Evolutionary conservation across 2,113 vertebrate species (phyloP).

Genomic region (Planiliza haematocheilus): DNA sequence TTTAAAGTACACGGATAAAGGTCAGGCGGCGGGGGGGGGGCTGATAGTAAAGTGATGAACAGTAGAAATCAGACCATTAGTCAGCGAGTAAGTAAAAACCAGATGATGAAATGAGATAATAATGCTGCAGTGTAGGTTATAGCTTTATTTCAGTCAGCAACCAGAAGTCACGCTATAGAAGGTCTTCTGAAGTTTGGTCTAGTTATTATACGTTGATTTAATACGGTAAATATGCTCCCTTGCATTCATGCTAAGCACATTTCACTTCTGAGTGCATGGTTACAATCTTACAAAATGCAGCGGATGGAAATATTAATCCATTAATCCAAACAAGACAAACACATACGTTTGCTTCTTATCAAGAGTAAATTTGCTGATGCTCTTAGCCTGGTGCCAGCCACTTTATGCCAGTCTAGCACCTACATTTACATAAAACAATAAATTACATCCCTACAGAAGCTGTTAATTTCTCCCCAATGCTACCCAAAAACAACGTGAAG

Average conservation of each 20-base stretch:
- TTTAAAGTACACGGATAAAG: conserved; percentile 71
- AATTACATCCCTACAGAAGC: no score
- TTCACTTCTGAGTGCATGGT: not conserved
- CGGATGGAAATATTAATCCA: not conserved
- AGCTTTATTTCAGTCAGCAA: not conserved
- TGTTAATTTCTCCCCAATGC: not conserved
- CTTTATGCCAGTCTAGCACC: not conserved
- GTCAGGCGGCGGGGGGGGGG: not conserved
- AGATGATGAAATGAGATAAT: not conserved
- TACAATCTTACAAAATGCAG: no score
- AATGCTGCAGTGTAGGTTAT: not conserved
- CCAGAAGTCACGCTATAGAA: not conserved
- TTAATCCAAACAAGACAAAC: not conserved
- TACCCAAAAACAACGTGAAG: no score
- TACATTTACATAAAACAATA: no score
- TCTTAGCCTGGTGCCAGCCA: not conserved
- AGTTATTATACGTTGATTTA: no score
- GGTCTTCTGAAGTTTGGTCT: not conserved
- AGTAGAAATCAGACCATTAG: conserved; percentile 8
- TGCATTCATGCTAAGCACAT: not conserved
- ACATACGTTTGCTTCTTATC: not conserved
- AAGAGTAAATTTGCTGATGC: not conserved
- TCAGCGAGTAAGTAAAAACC: conserved; percentile 15
- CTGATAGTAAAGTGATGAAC: conserved; percentile 70
- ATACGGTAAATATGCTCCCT: no score